Evolutionary conservation across 2,113 vertebrate species (phyloP).

Genomic region (Cichladusa arquata): DNA sequence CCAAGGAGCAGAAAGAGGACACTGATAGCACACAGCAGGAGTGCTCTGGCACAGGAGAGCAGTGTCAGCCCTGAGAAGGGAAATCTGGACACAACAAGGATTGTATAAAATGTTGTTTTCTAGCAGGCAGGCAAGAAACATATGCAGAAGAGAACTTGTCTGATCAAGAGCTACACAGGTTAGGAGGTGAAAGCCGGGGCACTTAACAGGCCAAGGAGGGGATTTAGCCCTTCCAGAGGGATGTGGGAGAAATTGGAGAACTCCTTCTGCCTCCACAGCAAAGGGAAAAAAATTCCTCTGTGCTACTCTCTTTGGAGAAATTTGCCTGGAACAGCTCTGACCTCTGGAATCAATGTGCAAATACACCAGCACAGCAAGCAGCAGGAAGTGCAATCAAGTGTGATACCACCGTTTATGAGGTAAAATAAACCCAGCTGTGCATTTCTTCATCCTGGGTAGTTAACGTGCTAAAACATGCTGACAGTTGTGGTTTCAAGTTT

Average conservation of each 20-base stretch:
- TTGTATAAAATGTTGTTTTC: background rate
- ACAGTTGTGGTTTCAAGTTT: background rate
- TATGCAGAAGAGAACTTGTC: background rate
- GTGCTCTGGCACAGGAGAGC: background rate
- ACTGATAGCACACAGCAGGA: background rate
- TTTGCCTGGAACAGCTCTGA: background rate
- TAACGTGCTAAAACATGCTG: background rate
- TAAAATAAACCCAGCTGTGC: background rate
- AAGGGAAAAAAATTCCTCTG: background rate
- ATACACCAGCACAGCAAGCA: background rate
- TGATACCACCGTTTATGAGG: background rate
- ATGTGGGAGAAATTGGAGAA: background rate
- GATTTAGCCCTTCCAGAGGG: background rate
- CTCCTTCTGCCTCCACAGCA: fast-evolving
- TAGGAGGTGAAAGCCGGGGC: background rate
- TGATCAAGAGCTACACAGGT: background rate
- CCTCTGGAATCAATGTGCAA: background rate
- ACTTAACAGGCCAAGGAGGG: background rate
- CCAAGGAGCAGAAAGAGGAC: background rate
- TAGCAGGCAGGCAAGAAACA: background rate
- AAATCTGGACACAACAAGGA: background rate
- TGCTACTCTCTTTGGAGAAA: background rate
- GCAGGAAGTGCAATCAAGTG: background rate
- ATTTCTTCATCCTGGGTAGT: background rate
- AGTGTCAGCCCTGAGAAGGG: background rate